Evolutionary conservation across 2,797 vertebrate genomes (phyloP), one percentile per base, ranked within the genome.

Genomic region (Peromyscus aztecus): DNA sequence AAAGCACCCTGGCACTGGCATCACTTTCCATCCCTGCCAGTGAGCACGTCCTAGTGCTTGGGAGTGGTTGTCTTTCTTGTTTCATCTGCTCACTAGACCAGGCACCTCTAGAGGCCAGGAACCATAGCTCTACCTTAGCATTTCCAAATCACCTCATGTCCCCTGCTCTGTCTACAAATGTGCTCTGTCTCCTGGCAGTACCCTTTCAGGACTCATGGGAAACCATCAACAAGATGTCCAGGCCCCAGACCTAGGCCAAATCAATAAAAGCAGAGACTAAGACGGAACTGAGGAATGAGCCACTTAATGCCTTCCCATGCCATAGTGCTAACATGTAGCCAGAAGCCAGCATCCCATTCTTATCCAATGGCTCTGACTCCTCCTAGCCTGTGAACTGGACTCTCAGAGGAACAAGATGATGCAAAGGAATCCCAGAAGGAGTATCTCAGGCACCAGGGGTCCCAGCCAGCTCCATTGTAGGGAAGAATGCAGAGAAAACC

Each of bases 391-490:
- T 57, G 14, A 94, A 16, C 94, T 57, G 0, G 29, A 61, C 46
- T 76, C 63, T 23, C 5, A 63, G 40, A 52, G 61, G 23, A 85
- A 61, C 40, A 94, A 4, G 17, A 21, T 89, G 52, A 31, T 77
- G 83, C 2, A 13, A 63, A 86, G 0, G 0, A 81, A 87, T 57
- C 83, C 86, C 63, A 96, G 96, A 89, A 97, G 91, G 81, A 83
- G 67, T 84, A 31, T 94, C 96, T 76, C 87, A 95, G 57, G 57
- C 75, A 96, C 90, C 95, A 88, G 93, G 94, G 96, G 0, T 96
- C 96, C 71, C 90, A 27, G 4, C 84, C 94, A 96, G 93, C 90
- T 92, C 95, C 37, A 0, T 69, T 24, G 37, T 52, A 80, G 85
- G 34, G 40, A 63, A 87, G 49, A 65, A 93, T 85, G 83, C 83